Base-by-base conservation (phyloP, 2,113 vertebrate genomes). In the Seriola aureovittata region DNA sequence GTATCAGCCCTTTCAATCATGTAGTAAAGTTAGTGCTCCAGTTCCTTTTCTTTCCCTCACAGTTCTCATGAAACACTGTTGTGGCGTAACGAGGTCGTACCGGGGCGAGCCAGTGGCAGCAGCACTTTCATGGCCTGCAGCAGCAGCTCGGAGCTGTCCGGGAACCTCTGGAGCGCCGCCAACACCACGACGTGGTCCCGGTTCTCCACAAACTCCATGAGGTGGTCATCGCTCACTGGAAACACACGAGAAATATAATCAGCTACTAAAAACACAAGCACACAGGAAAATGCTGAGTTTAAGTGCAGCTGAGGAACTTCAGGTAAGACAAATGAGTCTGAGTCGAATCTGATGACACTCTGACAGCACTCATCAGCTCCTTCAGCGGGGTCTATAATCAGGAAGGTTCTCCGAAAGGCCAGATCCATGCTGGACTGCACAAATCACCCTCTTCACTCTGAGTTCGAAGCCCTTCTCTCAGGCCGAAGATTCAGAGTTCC, bases 131-230 rank as follows among this genome's bases (percentile, higher is more conserved):
- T 91, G 16, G 95, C 97, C 64, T 95, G 93, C 62, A 97, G 87
- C 21, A 97, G 95, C 81, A 97, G 86, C 76, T 96, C 94, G 10
- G 96, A 95, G 85, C 94, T 95, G 76, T 95, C 92, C 1, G 90
- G 91, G 85, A 97, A 99, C 42, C 78, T 91, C 71, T 93, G 94
- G 17, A 97, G 93, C 0, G 96, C 95, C 21, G 89, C 93, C 42
- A 99, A 54, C 88, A 99, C 91, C 71, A 96, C 92, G 36, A 85
- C 85, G 63, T 99, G 97, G 86, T 99, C 98, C 92, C 96, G 96
- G 92, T 92, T 97, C 91, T 99, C 98, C 83, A 99, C 94, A 94
- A 99, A 99, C 92, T 98, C 98, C 78, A 95, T 88, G 29, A 98
- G 93, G 60, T 97, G 97, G 55, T 96, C 96, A 32, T 98, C 96